Base-by-base conservation (phyloP, 1,140 invertebrate genomes). In the Hetaerina americana region DNA sequence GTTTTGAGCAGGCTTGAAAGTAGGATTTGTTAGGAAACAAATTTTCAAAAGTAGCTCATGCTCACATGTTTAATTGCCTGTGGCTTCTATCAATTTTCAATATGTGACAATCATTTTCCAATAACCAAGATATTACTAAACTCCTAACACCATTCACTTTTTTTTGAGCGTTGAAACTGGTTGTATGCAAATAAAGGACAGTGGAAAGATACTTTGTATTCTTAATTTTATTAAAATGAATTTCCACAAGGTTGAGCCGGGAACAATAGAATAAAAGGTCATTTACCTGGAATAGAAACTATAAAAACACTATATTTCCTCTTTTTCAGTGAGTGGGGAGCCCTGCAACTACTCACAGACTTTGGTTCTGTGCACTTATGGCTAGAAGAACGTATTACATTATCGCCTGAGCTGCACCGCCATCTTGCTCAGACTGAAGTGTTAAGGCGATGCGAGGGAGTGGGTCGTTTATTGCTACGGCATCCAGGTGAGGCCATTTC, bases 281-380 rank as follows among this genome's bases (percentile, higher is more conserved):
- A 3, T 18, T 25, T n/a, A 10, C 25, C 22, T n/a, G 12, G 5
- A 22, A 27, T 8, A 27, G 12, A 31, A 70, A 73, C 73, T 27
- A 71, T 76, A 12, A 75, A 73, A 72, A 74, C n/a, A n/a, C n/a
- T n/a, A 72, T 27, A 73, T 75, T 28, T 73, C 73, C 28, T 75
- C 75, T 24, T 68, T 75, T 25, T 68, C 71, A 89, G 87, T 74
- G 86, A 89, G 77, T 85, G 86, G 74, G 88, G 87, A 0, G 87
- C 88, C 8, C 75, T 87, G 28, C 90, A 92, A 75, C 79, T 92
- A 24, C 79, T 92, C 24, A 85, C 85, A 40, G 91, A 93, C 79
- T 92, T 92, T 77, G 88, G 88, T 27, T 86, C 87, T 75, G 87
- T 93, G 2, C 82, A 85, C 5, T 85, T 85, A 8, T 93, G 91